phyloP scores from a whole-genome alignment of 2,113 vertebrate genomes.

The Ovis canadensis region DNA sequence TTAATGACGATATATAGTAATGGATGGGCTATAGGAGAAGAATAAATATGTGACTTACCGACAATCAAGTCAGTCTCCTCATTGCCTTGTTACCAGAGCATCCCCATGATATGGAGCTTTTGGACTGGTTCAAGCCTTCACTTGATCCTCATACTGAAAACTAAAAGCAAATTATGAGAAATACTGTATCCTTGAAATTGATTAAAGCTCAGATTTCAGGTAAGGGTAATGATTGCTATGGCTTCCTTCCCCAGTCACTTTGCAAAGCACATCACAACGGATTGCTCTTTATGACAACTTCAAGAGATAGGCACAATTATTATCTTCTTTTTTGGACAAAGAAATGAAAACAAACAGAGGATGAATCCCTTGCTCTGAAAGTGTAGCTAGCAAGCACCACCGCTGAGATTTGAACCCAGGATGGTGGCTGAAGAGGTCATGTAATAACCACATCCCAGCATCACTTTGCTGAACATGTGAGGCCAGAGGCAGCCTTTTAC shows the following conservation, averaged over 20 bases:
- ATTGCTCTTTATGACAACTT: neutral
- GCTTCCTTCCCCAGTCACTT: neutral
- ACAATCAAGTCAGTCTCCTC: neutral
- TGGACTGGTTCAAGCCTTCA: neutral
- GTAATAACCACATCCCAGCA: too few relatives aligned
- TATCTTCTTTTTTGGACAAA: neutral
- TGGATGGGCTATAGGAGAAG: neutral
- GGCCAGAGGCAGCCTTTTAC: neutral
- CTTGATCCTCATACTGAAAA: neutral
- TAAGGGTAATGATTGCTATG: neutral
- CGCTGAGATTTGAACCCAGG: neutral
- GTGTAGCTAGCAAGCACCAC: neutral
- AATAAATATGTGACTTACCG: neutral
- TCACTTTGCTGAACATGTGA: neutral
- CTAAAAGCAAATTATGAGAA: neutral
- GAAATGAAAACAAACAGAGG: neutral
- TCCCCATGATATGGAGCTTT: neutral
- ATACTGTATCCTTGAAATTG: neutral
- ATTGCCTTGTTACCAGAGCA: neutral
- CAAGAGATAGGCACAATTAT: neutral
- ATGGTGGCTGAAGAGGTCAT: neutral
- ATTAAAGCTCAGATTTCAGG: neutral
- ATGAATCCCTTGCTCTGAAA: neutral
- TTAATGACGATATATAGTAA: neutral
- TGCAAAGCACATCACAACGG: neutral